A percentile compares a stretch with the other conserved stretches of the same genome.
Evolutionary conservation across 2,797 vertebrate genomes (phyloP).

Genomic region (Chrysocyon brachyurus): DNA sequence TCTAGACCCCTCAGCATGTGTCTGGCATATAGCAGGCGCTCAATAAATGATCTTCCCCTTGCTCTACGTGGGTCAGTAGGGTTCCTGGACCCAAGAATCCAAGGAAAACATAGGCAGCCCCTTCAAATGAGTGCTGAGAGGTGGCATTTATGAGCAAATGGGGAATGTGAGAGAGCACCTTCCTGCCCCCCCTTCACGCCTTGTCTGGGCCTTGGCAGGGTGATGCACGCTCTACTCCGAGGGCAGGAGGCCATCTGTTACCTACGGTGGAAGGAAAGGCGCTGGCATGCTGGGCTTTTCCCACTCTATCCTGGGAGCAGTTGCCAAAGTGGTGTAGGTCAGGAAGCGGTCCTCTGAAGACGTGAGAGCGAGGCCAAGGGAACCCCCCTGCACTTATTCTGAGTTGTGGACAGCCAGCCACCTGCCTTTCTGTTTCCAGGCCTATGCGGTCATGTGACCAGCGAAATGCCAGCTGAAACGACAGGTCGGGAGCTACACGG

Average conservation of each 20-base stretch:
- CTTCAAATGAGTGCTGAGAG: background rate
- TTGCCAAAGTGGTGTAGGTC: background rate
- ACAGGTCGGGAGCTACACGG: fast-evolving
- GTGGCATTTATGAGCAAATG: background rate
- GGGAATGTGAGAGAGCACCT: background rate
- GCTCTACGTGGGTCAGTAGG: background rate
- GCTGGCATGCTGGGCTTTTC: background rate
- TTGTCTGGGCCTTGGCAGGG: background rate
- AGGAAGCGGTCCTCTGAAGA: background rate
- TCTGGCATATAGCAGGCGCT: background rate
- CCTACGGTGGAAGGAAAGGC: fast-evolving
- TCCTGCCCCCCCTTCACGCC: background rate
- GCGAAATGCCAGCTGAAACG: background rate
- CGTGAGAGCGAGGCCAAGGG: background rate
- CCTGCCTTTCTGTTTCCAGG: background rate
- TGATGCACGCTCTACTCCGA: fast-evolving
- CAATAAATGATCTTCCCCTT: background rate
- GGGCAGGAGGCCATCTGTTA: background rate
- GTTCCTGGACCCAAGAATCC: background rate
- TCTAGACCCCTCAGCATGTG: no score
- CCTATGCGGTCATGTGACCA: background rate
- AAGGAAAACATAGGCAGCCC: background rate
- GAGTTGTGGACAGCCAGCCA: background rate
- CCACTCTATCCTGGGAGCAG: fast-evolving
- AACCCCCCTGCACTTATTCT: fast-evolving